phyloP scores from a whole-genome alignment of 2,113 vertebrate species.

The Muntiacus reevesi region DNA sequence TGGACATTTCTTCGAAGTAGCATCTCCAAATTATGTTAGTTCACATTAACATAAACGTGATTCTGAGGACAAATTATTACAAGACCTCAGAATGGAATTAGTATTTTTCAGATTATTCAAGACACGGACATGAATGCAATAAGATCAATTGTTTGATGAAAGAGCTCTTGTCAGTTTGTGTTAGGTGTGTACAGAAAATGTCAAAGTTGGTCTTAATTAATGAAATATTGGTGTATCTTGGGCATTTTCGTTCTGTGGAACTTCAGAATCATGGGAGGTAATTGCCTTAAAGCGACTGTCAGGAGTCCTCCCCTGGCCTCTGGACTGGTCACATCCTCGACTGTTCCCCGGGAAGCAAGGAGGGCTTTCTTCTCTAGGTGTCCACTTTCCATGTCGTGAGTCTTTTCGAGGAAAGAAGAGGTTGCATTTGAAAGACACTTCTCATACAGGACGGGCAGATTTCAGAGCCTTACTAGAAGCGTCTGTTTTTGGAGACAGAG shows the following conservation, averaged over 20 bases:
- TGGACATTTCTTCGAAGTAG: background rate
- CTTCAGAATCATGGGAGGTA: no score
- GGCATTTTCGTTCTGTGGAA: background rate
- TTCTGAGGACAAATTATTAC: background rate
- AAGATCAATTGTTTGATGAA: background rate
- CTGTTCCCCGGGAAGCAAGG: background rate
- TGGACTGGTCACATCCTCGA: no score
- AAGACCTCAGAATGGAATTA: background rate
- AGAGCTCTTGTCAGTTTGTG: background rate
- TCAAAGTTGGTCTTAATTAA: background rate
- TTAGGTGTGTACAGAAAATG: background rate
- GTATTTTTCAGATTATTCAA: background rate
- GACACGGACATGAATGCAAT: background rate
- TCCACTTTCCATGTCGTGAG: background rate
- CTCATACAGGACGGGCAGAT: background rate
- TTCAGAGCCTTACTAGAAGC: background rate
- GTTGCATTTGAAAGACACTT: background rate
- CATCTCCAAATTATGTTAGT: background rate
- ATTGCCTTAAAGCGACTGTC: rapidly evolving
- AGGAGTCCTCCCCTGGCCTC: background rate
- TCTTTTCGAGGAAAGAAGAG: background rate
- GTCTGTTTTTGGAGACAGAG: background rate
- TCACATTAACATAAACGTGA: background rate
- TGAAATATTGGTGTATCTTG: background rate
- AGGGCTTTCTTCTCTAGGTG: background rate